Conservation (phyloP, 2,113 vertebrate species). For the Microtus pennsylvanicus region DNA sequence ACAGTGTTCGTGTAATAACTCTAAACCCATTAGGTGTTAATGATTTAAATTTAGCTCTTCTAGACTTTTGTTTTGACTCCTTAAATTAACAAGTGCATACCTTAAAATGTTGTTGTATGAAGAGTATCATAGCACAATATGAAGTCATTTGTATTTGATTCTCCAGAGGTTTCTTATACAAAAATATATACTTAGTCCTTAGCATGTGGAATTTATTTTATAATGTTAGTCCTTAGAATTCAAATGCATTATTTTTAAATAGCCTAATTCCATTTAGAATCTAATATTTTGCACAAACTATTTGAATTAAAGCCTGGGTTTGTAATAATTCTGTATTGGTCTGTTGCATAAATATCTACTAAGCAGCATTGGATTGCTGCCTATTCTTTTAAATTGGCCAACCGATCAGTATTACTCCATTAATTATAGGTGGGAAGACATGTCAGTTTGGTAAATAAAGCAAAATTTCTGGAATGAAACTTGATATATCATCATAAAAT, state of each 20-base stretch:
- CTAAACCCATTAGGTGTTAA: neutral
- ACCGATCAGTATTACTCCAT: neutral
- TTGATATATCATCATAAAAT: neutral
- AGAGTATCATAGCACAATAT: neutral
- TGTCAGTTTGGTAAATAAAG: slow-evolving; percentile 10
- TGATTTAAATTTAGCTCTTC: slow-evolving; percentile 26
- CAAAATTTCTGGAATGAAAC: slow-evolving; percentile 30
- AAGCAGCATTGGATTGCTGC: neutral
- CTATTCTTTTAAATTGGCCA: slow-evolving; percentile 15
- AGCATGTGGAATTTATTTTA: slow-evolving; percentile 8
- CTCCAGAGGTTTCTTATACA: neutral
- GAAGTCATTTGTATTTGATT: neutral
- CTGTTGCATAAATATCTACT: neutral
- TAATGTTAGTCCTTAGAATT: slow-evolving; percentile 48
- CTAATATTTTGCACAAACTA: neutral
- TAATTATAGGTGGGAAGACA: neutral
- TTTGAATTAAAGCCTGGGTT: slow-evolving; percentile 40
- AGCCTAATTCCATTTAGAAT: slow-evolving; percentile 25
- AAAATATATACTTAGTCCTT: slow-evolving; percentile 8
- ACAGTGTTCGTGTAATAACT: neutral
- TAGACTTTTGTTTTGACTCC: neutral
- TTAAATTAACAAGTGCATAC: slow-evolving; percentile 17
- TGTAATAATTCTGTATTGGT: slow-evolving; percentile 4
- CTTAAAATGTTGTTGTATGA: slow-evolving; percentile 15
- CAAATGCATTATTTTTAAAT: slow-evolving; percentile 36